A percentile compares a stretch with the other conserved stretches of the same genome.
phyloP scores from a whole-genome alignment of 2,797 vertebrate genomes.

The Melanotaenia boesemani region DNA sequence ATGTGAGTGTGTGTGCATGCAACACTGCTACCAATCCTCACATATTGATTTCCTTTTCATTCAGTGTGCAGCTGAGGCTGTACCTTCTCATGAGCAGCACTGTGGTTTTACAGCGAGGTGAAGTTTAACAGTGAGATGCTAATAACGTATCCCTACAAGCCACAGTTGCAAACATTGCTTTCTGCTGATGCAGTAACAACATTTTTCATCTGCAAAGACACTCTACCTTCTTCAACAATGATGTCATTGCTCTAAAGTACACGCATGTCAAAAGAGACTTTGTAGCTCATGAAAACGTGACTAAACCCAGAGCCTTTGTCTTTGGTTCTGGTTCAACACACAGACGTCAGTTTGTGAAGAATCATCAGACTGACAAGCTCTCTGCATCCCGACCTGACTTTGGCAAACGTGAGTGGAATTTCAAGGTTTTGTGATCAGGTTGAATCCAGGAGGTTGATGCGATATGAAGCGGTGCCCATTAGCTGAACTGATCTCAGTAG shows the following conservation, averaged over 20 bases:
- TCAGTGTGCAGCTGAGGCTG: constrained; percentile 1
- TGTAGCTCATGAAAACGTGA: constrained; percentile 18
- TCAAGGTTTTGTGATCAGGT: constrained; percentile 54
- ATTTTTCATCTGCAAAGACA: neutral
- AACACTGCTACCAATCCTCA: constrained; percentile 18
- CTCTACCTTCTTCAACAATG: constrained; percentile 24
- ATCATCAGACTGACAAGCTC: constrained; percentile 47
- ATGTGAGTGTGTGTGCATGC: neutral
- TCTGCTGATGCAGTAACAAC: neutral
- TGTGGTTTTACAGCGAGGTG: constrained; percentile 25
- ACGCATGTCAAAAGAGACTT: constrained; percentile 36
- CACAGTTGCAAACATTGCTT: neutral
- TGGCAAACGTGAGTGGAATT: constrained; percentile 62
- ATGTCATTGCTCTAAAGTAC: constrained; percentile 24
- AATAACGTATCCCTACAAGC: neutral
- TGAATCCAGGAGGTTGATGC: constrained; percentile 32
- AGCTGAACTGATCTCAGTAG: constrained; percentile 24
- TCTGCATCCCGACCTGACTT: constrained; percentile 51
- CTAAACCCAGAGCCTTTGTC: constrained; percentile 42
- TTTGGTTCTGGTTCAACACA: constrained; percentile 56
- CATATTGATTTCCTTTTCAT: constrained; percentile 45
- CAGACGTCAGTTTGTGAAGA: constrained; percentile 43
- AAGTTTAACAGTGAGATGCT: constrained; percentile 4
- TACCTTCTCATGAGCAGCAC: neutral
- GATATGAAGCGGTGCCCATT: constrained; percentile 49